These are phyloP conservation scores for Chrysina gloriosa DNA, from an alignment of 2,888 invertebrate genomes.

Conservation along the genomic window DNA sequence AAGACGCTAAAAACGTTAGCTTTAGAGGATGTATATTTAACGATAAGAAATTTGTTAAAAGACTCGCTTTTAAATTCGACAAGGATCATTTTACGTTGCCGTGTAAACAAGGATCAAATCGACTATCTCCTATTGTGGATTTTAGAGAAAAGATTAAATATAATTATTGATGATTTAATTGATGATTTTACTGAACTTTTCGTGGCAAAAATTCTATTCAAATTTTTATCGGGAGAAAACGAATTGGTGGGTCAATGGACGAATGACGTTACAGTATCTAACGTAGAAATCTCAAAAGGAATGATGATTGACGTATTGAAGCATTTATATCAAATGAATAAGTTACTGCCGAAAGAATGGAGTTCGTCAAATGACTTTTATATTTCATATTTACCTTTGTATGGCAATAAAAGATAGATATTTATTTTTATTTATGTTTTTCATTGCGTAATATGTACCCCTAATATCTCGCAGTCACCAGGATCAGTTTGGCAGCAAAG, in stretches of 20 bases:
- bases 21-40: slow-evolving; percentile 68
- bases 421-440: not conserved
- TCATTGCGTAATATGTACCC: no score
- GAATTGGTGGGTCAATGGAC: slow-evolving; percentile 68
- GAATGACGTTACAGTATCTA: slow-evolving; percentile 67
- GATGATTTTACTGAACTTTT: slow-evolving; percentile 64
- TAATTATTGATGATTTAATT: slow-evolving; percentile 61
- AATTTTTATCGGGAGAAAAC: slow-evolving; percentile 65
- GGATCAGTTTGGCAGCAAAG: no score
- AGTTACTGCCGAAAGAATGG: slow-evolving; percentile 69
- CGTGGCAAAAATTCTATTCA: slow-evolving; percentile 71
- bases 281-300: slow-evolving; percentile 69
- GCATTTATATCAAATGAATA: slow-evolving; percentile 69
- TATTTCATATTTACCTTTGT: slow-evolving; percentile 68
- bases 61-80: slow-evolving; percentile 69
- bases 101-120: slow-evolving; percentile 62
- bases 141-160: slow-evolving; percentile 71
- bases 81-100: slow-evolving; percentile 69
- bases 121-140: slow-evolving; percentile 72
- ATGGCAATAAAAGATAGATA: slow-evolving; percentile 14
- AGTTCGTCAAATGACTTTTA: slow-evolving; percentile 69
- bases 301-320: slow-evolving; percentile 70
- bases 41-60: slow-evolving; percentile 67
- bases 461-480: no score
- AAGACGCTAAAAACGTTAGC: slow-evolving; percentile 52